Conservation (phyloP, 2,113 vertebrate genomes). For the Platycercus adscitus region DNA sequence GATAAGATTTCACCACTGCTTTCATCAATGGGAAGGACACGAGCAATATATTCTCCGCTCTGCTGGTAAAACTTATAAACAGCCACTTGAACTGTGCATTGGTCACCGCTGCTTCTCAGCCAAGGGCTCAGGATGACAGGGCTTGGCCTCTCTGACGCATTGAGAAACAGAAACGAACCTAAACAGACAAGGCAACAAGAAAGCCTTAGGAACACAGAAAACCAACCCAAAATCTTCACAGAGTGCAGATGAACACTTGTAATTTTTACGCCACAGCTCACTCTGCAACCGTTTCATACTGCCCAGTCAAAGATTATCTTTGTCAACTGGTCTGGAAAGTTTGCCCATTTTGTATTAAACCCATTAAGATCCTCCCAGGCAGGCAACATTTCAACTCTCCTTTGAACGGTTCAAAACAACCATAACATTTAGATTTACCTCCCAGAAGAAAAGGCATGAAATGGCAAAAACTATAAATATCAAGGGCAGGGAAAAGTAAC, state of each 20-base stretch:
- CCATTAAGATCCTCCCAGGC: not conserved
- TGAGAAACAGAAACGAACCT: constrained; percentile 93
- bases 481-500: not conserved
- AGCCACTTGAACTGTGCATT: constrained; percentile 87
- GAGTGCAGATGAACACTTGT: not conserved
- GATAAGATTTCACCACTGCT: constrained; percentile 69
- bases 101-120: constrained; percentile 83
- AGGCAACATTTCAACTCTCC: not conserved
- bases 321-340: not conserved
- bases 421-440: not conserved
- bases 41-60: constrained; percentile 84
- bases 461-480: not conserved
- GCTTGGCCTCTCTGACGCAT: constrained; percentile 77
- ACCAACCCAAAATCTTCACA: not conserved
- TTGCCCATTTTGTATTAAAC: not conserved
- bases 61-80: constrained; percentile 86
- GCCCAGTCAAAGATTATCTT: not conserved
- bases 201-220: not conserved
- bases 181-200: constrained; percentile 21
- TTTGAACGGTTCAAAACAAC: not conserved
- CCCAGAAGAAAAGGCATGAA: not conserved
- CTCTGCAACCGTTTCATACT: not conserved
- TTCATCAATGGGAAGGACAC: constrained; percentile 77
- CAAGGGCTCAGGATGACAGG: constrained; percentile 91
- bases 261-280: not conserved